Percentiles rank a stretch among this genome's conserved stretches.
Evolutionary conservation across 2,113 vertebrate species (phyloP).

Genomic region (Dendrocopos noguchii): DNA sequence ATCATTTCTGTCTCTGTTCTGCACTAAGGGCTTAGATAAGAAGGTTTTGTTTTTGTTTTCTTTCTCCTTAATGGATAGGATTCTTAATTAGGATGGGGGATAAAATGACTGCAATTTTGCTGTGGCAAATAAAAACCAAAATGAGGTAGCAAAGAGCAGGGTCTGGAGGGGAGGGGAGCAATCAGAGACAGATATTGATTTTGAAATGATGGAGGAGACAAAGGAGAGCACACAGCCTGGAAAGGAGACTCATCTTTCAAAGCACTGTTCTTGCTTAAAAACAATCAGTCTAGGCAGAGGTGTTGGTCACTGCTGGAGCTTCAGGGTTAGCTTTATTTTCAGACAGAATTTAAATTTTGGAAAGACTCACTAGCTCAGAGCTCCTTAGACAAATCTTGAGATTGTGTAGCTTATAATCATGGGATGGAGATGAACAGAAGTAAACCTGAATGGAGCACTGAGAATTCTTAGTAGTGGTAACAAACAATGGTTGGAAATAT

Average conservation of each 20-base stretch:
- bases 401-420: not conserved
- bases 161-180: not conserved
- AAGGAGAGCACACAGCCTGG: constrained; percentile 5
- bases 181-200: constrained; percentile 62
- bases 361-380: not conserved
- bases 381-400: not conserved
- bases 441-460: not conserved
- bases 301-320: not conserved
- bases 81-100: constrained; percentile 61
- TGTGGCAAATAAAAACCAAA: constrained; percentile 70
- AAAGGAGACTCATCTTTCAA: constrained; percentile 56
- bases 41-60: constrained; percentile 38
- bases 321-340: not conserved
- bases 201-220: constrained; percentile 24
- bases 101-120: constrained; percentile 48
- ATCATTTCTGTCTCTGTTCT: constrained; percentile 56
- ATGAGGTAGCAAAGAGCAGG: constrained; percentile 57
- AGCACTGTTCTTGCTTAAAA: constrained; percentile 31
- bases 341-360: constrained; percentile 22
- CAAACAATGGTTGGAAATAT: not conserved
- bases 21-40: constrained; percentile 12
- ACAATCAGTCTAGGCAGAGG: constrained; percentile 8
- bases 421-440: not conserved
- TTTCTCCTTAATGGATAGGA: constrained; percentile 39
- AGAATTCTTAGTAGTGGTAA: not conserved